Conservation (phyloP, 2,888 invertebrate species). For the Eupithecia insigniata region DNA sequence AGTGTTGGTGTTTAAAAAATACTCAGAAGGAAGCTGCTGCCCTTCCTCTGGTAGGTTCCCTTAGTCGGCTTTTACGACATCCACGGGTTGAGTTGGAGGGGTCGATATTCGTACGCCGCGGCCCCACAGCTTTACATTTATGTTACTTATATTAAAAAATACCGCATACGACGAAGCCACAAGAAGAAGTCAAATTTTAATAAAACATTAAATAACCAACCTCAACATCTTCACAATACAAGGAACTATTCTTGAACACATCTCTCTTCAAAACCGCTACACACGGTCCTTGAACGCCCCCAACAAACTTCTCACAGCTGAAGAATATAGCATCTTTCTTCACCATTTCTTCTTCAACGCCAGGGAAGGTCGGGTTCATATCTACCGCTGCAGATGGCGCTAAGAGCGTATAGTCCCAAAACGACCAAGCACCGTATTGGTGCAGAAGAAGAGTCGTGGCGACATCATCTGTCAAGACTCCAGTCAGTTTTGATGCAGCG, state of each 20-base stretch:
- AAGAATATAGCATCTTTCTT: conserved; percentile 95
- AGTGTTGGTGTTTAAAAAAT: too few relatives aligned
- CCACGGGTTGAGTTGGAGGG: too few relatives aligned
- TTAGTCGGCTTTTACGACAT: too few relatives aligned
- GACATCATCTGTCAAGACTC: conserved; percentile 92
- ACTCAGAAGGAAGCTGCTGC: too few relatives aligned
- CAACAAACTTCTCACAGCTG: conserved; percentile 95
- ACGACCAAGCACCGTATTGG: conserved; percentile 91
- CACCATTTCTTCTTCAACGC: conserved; percentile 88
- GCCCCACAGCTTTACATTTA: too few relatives aligned
- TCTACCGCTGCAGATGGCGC: conserved; percentile 91
- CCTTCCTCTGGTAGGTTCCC: too few relatives aligned
- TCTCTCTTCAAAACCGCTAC: conserved; percentile 82
- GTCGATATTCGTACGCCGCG: too few relatives aligned
- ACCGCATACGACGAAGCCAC: neutral
- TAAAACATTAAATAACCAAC: conserved; percentile 59
- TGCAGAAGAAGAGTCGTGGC: conserved; percentile 92
- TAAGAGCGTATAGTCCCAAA: conserved; percentile 96
- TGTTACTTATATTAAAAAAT: neutral
- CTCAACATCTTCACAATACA: conserved; percentile 76
- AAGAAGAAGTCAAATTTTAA: neutral
- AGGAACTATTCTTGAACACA: conserved; percentile 73
- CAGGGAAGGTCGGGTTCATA: conserved; percentile 91
- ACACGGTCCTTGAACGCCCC: conserved; percentile 94
- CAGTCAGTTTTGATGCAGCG: conserved; percentile 94